Evolutionary conservation across 2,888 invertebrate species (phyloP).

Genomic region (Xanthorhoe spadicearia): DNA sequence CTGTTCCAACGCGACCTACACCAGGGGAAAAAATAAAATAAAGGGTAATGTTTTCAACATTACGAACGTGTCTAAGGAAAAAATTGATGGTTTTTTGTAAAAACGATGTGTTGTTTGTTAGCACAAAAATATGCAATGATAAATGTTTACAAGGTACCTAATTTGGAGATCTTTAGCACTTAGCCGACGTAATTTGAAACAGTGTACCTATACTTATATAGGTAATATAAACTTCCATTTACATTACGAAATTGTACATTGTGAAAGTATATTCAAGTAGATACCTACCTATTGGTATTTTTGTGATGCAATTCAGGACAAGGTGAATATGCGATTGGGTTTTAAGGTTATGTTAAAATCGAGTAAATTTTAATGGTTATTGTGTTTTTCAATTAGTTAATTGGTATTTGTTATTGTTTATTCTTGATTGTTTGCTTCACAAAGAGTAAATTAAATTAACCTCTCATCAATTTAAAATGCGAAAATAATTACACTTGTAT

Average conservation of each 20-base stretch:
- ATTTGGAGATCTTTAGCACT: slow-evolving; percentile 27
- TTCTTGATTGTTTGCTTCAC: background rate
- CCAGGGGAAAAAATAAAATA: too few species aligned
- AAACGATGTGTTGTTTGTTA: too few species aligned
- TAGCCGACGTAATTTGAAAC: slow-evolving; percentile 20
- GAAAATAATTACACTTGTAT: too few species aligned
- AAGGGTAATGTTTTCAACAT: too few species aligned
- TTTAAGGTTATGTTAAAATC: background rate
- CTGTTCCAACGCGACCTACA: too few species aligned
- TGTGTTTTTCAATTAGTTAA: background rate
- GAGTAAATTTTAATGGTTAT: background rate
- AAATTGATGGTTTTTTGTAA: too few species aligned
- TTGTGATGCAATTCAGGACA: slow-evolving; percentile 14
- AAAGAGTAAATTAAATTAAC: background rate
- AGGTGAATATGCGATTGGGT: slow-evolving; percentile 5
- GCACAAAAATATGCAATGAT: background rate
- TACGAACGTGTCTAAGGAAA: too few species aligned
- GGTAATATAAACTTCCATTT: background rate
- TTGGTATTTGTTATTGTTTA: background rate
- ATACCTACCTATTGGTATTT: slow-evolving; percentile 20
- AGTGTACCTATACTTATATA: background rate
- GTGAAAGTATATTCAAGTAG: slow-evolving; percentile 13
- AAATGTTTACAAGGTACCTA: slow-evolving; percentile 8
- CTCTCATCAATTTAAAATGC: too few species aligned
- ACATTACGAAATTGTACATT: slow-evolving; percentile 12